phyloP scores from a whole-genome alignment of 2,888 invertebrate genomes.

The Troides helena region DNA sequence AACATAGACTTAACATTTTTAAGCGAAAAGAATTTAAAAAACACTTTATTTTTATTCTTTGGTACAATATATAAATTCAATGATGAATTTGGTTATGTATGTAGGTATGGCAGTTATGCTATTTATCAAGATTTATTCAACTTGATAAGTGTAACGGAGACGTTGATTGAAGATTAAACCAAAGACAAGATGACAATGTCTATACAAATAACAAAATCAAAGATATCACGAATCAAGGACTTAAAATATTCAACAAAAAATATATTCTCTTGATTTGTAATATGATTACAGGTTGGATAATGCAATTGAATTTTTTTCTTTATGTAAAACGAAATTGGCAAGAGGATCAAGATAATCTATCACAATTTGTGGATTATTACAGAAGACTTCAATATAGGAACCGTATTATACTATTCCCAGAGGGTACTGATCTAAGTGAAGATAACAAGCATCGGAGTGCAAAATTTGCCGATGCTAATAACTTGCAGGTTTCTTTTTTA shows the following conservation, averaged over 20 bases:
- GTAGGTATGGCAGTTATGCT: background rate
- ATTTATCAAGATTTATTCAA: background rate
- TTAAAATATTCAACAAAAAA: too few species aligned
- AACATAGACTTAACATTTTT: too few species aligned
- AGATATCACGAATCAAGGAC: background rate
- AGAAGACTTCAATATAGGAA: constrained; percentile 82
- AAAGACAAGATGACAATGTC: background rate
- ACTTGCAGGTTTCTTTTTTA: constrained; percentile 78
- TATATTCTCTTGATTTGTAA: too few species aligned
- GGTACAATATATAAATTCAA: background rate
- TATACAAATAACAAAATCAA: background rate
- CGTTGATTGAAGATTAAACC: background rate
- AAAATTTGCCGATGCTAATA: constrained; percentile 84
- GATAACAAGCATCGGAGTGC: constrained; percentile 85
- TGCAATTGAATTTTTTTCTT: constrained; percentile 92
- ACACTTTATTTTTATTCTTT: too few species aligned
- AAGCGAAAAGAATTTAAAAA: too few species aligned
- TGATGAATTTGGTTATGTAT: background rate
- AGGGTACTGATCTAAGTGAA: constrained; percentile 91
- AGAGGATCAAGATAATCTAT: constrained; percentile 84
- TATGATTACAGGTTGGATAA: constrained; percentile 85
- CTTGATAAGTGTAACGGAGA: background rate
- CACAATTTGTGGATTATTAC: constrained; percentile 87
- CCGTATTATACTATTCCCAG: constrained; percentile 91
- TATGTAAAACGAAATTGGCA: constrained; percentile 92